phyloP scores from a whole-genome alignment of 2,113 vertebrate species.

The Rhagologus leucostigma region DNA sequence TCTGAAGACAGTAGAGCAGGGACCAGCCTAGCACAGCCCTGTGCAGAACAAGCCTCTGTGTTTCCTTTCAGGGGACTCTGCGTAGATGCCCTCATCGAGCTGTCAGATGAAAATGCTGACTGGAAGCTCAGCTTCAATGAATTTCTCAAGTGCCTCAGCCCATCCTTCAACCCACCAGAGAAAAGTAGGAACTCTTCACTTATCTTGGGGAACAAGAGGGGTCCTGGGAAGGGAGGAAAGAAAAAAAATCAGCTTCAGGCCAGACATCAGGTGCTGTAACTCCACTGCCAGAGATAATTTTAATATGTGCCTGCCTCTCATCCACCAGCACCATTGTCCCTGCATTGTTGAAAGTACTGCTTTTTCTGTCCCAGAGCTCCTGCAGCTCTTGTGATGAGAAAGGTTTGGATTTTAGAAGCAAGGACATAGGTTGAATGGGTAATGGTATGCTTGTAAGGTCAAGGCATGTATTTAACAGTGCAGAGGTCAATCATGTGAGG shows the following conservation, averaged over 20 bases:
- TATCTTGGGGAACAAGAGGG: neutral
- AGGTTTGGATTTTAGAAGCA: neutral
- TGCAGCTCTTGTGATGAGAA: neutral
- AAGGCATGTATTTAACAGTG: neutral
- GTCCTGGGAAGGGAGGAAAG: neutral
- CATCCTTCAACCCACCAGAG: slow-evolving; percentile 92
- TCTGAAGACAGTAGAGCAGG: neutral
- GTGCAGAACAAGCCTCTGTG: neutral
- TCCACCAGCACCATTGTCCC: neutral
- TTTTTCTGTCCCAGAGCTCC: neutral
- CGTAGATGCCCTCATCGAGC: slow-evolving; percentile 95
- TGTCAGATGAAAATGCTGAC: slow-evolving; percentile 96
- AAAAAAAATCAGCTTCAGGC: neutral
- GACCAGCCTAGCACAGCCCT: neutral
- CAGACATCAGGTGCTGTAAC: neutral
- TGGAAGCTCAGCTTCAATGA: slow-evolving; percentile 98
- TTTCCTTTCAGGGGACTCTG: slow-evolving; percentile 89
- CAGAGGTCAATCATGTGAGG: neutral
- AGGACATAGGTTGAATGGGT: neutral
- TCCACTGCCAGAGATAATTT: neutral
- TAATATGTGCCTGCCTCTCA: neutral
- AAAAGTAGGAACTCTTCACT: slow-evolving; percentile 81
- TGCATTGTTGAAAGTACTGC: neutral
- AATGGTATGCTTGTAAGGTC: neutral
- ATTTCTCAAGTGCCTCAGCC: slow-evolving; percentile 96